A percentile compares a stretch with the other conserved stretches of the same genome.
Evolutionary conservation across 2,113 vertebrate species (phyloP).

Genomic region (Capreolus pygargus): DNA sequence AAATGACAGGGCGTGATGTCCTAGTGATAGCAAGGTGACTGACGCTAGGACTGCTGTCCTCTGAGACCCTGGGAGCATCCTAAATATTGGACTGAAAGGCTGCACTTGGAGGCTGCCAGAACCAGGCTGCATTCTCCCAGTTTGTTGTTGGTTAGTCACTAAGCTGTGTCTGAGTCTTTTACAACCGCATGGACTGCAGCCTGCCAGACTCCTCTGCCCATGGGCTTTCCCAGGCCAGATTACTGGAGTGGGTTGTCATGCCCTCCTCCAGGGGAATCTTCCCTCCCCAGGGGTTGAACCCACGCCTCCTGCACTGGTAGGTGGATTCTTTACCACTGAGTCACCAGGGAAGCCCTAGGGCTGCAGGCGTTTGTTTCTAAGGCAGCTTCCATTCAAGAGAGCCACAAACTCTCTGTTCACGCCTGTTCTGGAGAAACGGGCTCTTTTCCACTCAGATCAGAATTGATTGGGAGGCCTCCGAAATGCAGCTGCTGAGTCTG

Average conservation of each 20-base stretch:
- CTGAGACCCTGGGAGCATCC: background rate
- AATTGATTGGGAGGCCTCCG: background rate
- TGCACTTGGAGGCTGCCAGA: accelerated
- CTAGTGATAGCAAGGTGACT: background rate
- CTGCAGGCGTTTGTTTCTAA: accelerated
- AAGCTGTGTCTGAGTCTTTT: background rate
- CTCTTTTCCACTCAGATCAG: background rate
- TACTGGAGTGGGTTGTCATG: background rate
- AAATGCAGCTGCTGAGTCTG: background rate
- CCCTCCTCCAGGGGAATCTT: background rate
- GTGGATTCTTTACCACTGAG: background rate
- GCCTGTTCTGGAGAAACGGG: background rate
- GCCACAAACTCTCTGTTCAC: too few species aligned
- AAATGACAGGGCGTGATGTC: background rate
- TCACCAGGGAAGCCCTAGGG: background rate
- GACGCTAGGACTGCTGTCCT: accelerated
- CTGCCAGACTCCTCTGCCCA: background rate
- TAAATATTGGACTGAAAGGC: accelerated
- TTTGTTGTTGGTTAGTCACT: background rate
- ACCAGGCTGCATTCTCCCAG: accelerated
- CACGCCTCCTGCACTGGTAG: background rate
- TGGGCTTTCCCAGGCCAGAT: background rate
- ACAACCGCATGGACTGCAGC: background rate
- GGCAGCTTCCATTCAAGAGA: background rate
- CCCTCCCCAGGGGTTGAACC: background rate